Evolutionary conservation across 1,140 invertebrate species (phyloP), one percentile per base, ranked within the genome.

Genomic region (Tyrophagus putrescentiae): DNA sequence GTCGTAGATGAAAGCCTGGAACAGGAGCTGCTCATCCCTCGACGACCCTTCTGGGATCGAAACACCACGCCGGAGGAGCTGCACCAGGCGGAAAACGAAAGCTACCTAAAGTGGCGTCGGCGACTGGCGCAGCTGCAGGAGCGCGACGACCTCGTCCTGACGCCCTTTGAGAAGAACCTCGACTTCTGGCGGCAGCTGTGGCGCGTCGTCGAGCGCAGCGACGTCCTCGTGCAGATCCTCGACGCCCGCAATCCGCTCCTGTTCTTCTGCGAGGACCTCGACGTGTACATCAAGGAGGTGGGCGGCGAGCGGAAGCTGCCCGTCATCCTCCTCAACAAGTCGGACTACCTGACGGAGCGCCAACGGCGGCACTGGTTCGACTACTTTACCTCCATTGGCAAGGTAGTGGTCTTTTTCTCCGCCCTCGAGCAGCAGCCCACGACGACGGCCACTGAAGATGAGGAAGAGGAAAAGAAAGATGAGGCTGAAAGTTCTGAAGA

Each of bases 171-270:
- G 70, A 87, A 91, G 65, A 99, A 99, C 75, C 73, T 98, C 18
- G 93, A 98, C 71, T 88, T 98, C 64, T 99, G 96, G 96, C 79
- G 93, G 41, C 95, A 99, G 72, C 72, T 99, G 5, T 99, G 96
- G 96, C 79, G 95, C 66, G 95, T 98, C 1, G 79, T 98, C 18
- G 96, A 99, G 71, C 82, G 87, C 66, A 81, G 90, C 69, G 90
- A 99, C 76, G 78, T 98, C 42, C 75, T 98, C 29, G 81, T 98
- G 11, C 90, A 98, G 70, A 91, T 98, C 66, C 82, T 98, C 0
- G 96, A 99, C 78, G 92, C 89, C 1, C 77, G 96, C 66, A 97
- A 98, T 78, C 95, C 95, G 2, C 71, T 97, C 31, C 72, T 99
- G 0, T 99, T 97, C 66, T 81, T 85, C 16, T 97, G 86, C 74